A percentile compares a stretch with the other conserved stretches of the same genome.
Evolutionary conservation across 2,888 invertebrate genomes (phyloP).

Genomic region (Lomographa bimaculata): DNA sequence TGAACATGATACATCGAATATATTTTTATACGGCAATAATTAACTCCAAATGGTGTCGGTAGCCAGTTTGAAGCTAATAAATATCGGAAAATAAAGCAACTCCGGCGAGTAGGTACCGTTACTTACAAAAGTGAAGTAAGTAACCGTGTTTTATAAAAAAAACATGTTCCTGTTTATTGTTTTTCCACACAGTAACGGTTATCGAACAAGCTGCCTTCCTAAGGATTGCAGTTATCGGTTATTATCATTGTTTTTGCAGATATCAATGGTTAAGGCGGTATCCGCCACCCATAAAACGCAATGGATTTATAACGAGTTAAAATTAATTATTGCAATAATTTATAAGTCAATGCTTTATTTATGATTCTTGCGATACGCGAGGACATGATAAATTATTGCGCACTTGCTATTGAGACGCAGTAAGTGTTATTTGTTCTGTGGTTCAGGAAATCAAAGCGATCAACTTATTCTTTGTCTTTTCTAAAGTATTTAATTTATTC

Average conservation of each 20-base stretch:
- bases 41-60: slow-evolving; percentile 25
- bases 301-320: slow-evolving; percentile 25
- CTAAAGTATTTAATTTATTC: background rate
- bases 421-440: no score
- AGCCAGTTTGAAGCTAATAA: slow-evolving; percentile 26
- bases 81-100: slow-evolving; percentile 32
- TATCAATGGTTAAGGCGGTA: slow-evolving; percentile 22
- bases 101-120: slow-evolving; percentile 29
- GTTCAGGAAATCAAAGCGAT: background rate
- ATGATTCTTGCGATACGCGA: slow-evolving; percentile 15
- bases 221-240: slow-evolving; percentile 27
- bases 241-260: slow-evolving; percentile 24
- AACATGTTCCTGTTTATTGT: slow-evolving; percentile 39
- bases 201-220: slow-evolving; percentile 26
- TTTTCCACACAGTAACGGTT: slow-evolving; percentile 34
- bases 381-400: slow-evolving; percentile 5
- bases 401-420: background rate
- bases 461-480: slow-evolving; percentile 2
- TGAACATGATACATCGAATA: slow-evolving; percentile 18
- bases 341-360: slow-evolving; percentile 24
- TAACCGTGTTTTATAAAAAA: slow-evolving; percentile 32
- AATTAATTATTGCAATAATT: slow-evolving; percentile 11
- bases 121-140: slow-evolving; percentile 32
- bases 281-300: slow-evolving; percentile 26
- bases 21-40: slow-evolving; percentile 26